Percentiles rank a stretch among this genome's conserved stretches.
phyloP scores from a whole-genome alignment of 2,797 vertebrate genomes.

The Gorsachius magnificus region DNA sequence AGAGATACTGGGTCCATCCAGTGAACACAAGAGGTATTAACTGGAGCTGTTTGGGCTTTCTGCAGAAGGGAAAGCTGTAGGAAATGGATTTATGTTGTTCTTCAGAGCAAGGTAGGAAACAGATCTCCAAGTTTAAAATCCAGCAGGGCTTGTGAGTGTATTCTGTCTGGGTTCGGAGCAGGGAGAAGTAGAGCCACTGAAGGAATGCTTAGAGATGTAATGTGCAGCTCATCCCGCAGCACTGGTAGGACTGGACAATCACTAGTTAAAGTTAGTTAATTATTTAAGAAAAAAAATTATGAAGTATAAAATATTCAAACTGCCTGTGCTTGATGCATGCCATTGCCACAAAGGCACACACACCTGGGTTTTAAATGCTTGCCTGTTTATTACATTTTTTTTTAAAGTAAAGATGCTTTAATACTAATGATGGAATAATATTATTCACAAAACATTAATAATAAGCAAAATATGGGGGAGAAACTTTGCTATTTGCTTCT shows the following conservation, averaged over 20 bases:
- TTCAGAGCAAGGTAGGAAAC: not conserved
- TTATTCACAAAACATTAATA: not conserved
- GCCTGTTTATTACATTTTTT: not conserved
- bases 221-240: not conserved
- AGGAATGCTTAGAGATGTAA: not conserved
- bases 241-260: not conserved
- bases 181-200: not conserved
- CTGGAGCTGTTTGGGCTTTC: not conserved
- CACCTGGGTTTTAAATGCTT: constrained; percentile 22
- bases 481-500: not conserved
- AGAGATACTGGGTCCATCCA: not conserved
- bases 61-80: not conserved
- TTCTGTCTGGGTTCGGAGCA: not conserved
- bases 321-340: not conserved
- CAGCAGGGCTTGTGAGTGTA: not conserved
- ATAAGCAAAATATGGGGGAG: not conserved
- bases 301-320: constrained; percentile 65
- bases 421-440: not conserved
- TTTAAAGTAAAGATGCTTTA: not conserved
- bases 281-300: constrained; percentile 59
- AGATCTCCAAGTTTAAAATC: not conserved
- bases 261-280: constrained; percentile 52
- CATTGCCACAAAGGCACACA: not conserved
- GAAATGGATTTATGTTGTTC: not conserved
- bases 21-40: not conserved